Evolutionary conservation across 2,888 invertebrate genomes (phyloP).

Genomic region (Tipula lateralis): DNA sequence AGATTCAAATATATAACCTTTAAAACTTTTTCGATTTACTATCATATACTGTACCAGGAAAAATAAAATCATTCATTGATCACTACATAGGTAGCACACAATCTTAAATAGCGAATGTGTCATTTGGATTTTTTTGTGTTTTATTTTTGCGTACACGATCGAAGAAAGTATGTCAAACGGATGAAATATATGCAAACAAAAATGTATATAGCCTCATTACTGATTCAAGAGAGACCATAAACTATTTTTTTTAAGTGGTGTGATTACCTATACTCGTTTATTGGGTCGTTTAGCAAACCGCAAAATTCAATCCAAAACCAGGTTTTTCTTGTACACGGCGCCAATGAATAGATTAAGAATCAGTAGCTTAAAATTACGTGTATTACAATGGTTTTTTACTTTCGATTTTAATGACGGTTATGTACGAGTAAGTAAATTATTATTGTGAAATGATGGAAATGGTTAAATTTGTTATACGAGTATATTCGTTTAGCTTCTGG

Average conservation of each 20-base stretch:
- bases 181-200: background rate
- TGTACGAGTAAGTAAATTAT: background rate
- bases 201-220: background rate
- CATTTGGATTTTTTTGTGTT: background rate
- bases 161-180: constrained; percentile 24
- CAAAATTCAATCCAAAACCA: background rate
- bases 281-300: background rate
- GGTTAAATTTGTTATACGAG: background rate
- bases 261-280: too few relatives aligned
- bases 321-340: background rate
- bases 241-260: background rate
- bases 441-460: background rate
- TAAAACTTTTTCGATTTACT: background rate
- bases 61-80: background rate
- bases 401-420: constrained; percentile 9
- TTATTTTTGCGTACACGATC: background rate
- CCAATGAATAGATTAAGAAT: background rate
- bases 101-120: background rate
- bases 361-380: background rate
- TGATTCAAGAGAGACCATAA: background rate
- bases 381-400: background rate
- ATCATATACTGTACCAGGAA: background rate
- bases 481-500: background rate
- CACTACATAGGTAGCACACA: background rate
- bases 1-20: background rate